Evolutionary conservation across 2,113 vertebrate species (phyloP), one percentile per base, ranked within the genome.

Genomic region (Oceanodroma tethys): DNA sequence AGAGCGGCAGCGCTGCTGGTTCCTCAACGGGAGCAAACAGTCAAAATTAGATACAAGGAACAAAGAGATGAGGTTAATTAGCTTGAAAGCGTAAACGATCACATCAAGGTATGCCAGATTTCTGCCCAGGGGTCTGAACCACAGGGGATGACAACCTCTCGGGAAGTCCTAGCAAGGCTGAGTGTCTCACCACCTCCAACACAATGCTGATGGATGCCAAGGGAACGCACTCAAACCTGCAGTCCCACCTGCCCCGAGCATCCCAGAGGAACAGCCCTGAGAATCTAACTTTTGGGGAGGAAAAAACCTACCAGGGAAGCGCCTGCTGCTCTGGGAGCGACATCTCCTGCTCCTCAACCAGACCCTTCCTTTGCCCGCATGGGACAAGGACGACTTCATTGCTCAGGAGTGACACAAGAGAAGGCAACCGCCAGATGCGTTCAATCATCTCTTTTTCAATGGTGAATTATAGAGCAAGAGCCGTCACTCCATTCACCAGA

Each of bases 151-250:
- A 47, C 40, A 67, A 13, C 10, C n/a, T 34, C 75, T 12, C 2
- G 0, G 15, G 34, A 72, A 59, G 21, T 7, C 43, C 47, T 21
- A 66, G 7, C 50, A 26, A 16, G 43, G 84, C 62, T 1, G 29
- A 67, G 42, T 1, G 0, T 13, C 63, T n/a, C n/a, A 4, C 20
- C 11, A 25, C n/a, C 25, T 12, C 45, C 47, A 17, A 15, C 0
- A 3, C 10, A 6, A 26, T 0, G 8, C n/a, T 9, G 9, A 70
- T 0, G 25, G 73, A 42, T 18, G 4, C 55, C 0, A 0, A 83
- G 16, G 47, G 65, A 81, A 30, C 0, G 0, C 0, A 0, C 23
- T 66, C 38, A 13, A 27, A 40, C 32, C 63, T 34, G 38, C 50
- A 27, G 36, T 13, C 40, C 30, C 71, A 47, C 32, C 68, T 25